Percentiles rank a stretch among this genome's conserved stretches.
phyloP scores from a whole-genome alignment of 2,797 vertebrate species.

The Gymnoscopelus microlampas region DNA sequence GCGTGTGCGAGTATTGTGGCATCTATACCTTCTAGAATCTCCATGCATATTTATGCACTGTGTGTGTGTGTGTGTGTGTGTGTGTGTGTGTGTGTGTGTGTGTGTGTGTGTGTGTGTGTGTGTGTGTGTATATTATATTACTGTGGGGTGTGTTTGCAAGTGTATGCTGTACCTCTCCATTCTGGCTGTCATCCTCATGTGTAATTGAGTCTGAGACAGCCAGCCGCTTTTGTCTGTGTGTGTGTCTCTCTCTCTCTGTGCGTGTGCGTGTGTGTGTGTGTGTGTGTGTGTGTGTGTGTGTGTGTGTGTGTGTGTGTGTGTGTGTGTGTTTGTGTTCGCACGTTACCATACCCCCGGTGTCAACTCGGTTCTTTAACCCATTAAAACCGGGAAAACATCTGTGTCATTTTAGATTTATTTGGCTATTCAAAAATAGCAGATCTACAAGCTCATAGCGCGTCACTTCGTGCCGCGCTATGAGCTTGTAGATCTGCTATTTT shows the following conservation, averaged over 20 bases:
- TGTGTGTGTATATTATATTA: neutral
- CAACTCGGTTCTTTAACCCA: no score
- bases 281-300: neutral
- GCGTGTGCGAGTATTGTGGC: no score
- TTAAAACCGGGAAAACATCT: no score
- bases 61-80: no score
- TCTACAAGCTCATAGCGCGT: no score
- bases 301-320: neutral
- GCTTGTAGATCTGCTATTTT: no score
- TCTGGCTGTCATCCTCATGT: slow-evolving; percentile 36
- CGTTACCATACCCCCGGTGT: neutral
- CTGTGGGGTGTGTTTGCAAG: slow-evolving; percentile 4
- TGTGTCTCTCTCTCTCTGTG: neutral
- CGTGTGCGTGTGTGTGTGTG: neutral
- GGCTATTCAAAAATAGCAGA: no score
- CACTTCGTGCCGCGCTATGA: no score
- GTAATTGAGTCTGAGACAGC: slow-evolving; percentile 59
- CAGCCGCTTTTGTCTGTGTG: slow-evolving; percentile 49
- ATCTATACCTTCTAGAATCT: no score
- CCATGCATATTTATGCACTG: no score
- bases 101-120: neutral
- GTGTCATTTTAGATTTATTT: no score
- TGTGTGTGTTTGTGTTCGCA: neutral
- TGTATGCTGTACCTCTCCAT: slow-evolving; percentile 42
- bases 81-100: neutral